Evolutionary conservation across 2,113 vertebrate genomes (phyloP).

Genomic region (Dermatemys mawii): DNA sequence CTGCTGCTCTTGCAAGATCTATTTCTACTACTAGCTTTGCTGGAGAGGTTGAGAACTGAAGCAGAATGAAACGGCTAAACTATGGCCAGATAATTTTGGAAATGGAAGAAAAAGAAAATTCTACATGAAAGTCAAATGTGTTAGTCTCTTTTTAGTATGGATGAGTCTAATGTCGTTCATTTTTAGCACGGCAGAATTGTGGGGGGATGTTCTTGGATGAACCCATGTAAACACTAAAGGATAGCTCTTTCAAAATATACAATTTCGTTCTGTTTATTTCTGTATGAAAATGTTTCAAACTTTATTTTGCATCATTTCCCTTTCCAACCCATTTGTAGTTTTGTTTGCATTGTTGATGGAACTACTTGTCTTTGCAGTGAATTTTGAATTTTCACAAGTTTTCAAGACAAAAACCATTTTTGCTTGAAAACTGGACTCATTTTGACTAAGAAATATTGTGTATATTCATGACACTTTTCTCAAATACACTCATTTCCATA

Average conservation of each 20-base stretch:
- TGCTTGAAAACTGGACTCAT: not conserved
- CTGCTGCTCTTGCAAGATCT: not conserved
- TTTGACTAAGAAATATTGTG: not conserved
- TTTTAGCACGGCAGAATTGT: not conserved
- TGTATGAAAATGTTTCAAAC: not conserved
- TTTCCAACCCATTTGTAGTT: not conserved
- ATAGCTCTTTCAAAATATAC: not conserved
- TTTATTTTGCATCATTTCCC: not conserved
- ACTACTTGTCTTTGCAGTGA: not conserved
- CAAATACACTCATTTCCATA: not conserved
- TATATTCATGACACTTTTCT: not conserved
- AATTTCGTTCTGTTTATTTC: not conserved
- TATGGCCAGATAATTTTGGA: not conserved
- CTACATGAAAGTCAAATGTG: not conserved
- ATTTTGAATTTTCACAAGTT: not conserved
- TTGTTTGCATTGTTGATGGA: not conserved
- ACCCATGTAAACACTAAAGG: not conserved
- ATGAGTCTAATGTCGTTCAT: not conserved
- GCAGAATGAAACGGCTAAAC: conserved; percentile 10
- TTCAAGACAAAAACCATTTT: not conserved
- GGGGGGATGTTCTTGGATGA: not conserved
- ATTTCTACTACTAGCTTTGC: not conserved
- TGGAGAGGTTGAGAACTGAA: not conserved
- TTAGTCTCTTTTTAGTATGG: not conserved
- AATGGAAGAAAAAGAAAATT: conserved; percentile 2